phyloP scores from a whole-genome alignment of 2,113 vertebrate genomes.

The Nerophis lumbriciformis region DNA sequence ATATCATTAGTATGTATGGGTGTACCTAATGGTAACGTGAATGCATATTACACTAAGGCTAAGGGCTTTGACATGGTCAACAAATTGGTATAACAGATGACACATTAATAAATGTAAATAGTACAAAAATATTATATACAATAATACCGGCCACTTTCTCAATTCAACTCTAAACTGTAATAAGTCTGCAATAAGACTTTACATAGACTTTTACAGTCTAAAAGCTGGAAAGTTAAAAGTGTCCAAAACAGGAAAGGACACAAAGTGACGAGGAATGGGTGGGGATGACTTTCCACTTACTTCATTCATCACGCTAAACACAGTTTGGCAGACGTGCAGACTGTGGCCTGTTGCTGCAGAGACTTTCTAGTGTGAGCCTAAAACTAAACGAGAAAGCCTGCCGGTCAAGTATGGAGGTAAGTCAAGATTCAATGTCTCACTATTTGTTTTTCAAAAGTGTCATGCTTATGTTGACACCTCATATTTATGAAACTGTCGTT shows the following conservation, averaged over 20 bases:
- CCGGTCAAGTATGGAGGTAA: conserved; percentile 57
- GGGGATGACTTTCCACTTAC: conserved; percentile 58
- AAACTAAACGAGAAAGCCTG: neutral
- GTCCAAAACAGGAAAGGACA: conserved; percentile 67
- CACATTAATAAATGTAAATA: neutral
- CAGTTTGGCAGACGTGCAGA: conserved; percentile 22
- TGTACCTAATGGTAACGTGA: no score
- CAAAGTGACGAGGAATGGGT: conserved; percentile 58
- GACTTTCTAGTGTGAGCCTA: conserved; percentile 32
- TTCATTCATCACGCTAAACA: conserved; percentile 53
- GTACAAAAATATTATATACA: neutral
- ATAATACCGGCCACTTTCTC: no score
- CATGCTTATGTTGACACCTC: neutral
- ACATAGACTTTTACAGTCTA: conserved; percentile 3
- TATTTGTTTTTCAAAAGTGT: conserved; percentile 1
- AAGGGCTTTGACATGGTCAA: no score
- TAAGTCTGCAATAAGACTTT: neutral
- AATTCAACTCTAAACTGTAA: neutral
- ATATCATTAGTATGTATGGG: no score
- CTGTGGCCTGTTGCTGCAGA: conserved; percentile 8
- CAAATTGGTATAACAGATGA: no score
- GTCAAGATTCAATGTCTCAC: conserved; percentile 20
- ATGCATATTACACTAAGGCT: no score
- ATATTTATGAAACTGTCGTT: neutral
- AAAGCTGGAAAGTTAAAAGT: conserved; percentile 25